Percentiles rank a stretch among this genome's conserved stretches.
phyloP scores from a whole-genome alignment of 2,797 vertebrate species.

The Trachurus trachurus region DNA sequence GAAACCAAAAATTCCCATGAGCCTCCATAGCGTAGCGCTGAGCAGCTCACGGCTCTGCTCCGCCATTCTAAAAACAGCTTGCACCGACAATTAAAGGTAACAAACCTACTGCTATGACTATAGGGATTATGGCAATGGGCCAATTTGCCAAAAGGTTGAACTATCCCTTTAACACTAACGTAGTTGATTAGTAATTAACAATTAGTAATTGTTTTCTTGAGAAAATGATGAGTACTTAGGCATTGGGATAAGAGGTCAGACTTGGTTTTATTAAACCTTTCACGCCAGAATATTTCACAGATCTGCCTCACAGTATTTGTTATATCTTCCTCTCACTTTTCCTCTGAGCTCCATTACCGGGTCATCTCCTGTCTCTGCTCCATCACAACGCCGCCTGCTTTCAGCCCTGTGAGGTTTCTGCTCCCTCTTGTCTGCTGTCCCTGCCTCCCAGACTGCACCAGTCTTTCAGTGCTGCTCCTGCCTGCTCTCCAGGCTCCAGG shows the following conservation, averaged over 20 bases:
- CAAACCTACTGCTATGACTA: too few species aligned
- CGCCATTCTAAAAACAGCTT: too few species aligned
- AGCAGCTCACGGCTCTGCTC: too few species aligned
- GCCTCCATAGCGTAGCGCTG: too few species aligned
- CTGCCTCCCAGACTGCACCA: conserved; percentile 31
- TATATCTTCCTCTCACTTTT: conserved; percentile 13
- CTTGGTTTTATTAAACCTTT: conserved; percentile 10
- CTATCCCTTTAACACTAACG: too few species aligned
- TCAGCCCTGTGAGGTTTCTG: conserved; percentile 32
- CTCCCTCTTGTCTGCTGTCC: conserved; percentile 25
- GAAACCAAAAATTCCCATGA: too few species aligned
- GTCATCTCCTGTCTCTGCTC: conserved; percentile 34
- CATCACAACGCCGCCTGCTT: conserved; percentile 1
- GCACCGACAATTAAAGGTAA: too few species aligned
- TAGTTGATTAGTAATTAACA: too few species aligned
- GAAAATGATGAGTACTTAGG: neutral
- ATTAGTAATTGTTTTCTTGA: neutral
- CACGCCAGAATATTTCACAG: neutral
- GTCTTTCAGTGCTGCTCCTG: conserved; percentile 50
- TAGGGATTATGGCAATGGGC: too few species aligned
- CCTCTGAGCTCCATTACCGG: conserved; percentile 13
- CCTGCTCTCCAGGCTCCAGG: conserved; percentile 55
- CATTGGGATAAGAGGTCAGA: neutral
- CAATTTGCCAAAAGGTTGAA: too few species aligned
- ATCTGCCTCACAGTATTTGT: neutral